A percentile compares a stretch with the other conserved stretches of the same genome.
phyloP scores from a whole-genome alignment of 2,888 invertebrate species.

The Amblyjoppa proteus region DNA sequence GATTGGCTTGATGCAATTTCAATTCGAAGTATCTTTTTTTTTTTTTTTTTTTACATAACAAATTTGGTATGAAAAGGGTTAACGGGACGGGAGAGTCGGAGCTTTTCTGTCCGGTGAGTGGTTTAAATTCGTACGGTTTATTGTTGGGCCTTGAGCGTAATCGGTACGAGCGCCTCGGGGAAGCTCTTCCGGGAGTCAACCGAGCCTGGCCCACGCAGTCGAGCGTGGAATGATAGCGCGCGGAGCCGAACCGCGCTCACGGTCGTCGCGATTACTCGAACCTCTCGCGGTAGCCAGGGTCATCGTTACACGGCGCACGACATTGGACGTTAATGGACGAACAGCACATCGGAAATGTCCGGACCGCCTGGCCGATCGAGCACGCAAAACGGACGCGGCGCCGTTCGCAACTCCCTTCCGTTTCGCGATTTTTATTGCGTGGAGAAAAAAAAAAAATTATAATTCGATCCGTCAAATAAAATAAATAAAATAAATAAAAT shows the following conservation, averaged over 20 bases:
- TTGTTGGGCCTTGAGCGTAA: constrained; percentile 36
- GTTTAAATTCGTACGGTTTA: constrained; percentile 16
- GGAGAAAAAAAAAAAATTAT: too few relatives aligned
- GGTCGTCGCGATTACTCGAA: constrained; percentile 1
- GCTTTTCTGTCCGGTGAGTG: constrained; percentile 15
- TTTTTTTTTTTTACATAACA: neutral
- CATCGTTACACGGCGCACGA: constrained; percentile 32
- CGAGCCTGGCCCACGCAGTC: constrained; percentile 58
- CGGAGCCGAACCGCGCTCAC: constrained; percentile 19
- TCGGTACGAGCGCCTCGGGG: constrained; percentile 51
- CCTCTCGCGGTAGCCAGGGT: constrained; percentile 44
- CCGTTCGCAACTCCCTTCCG: neutral
- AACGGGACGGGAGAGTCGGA: neutral
- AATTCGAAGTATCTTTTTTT: too few relatives aligned
- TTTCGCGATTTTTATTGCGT: neutral
- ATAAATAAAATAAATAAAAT: too few relatives aligned
- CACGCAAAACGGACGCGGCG: neutral
- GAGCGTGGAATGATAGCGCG: constrained; percentile 52
- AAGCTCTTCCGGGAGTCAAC: constrained; percentile 55
- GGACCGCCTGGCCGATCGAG: neutral
- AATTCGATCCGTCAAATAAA: too few relatives aligned
- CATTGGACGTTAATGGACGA: constrained; percentile 25
- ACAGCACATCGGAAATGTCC: neutral
- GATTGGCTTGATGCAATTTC: too few relatives aligned
- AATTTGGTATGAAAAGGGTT: constrained; percentile 12